Evolutionary conservation across 2,797 vertebrate genomes (phyloP), one percentile per base, ranked within the genome.

Genomic region (Channallabes apus): DNA sequence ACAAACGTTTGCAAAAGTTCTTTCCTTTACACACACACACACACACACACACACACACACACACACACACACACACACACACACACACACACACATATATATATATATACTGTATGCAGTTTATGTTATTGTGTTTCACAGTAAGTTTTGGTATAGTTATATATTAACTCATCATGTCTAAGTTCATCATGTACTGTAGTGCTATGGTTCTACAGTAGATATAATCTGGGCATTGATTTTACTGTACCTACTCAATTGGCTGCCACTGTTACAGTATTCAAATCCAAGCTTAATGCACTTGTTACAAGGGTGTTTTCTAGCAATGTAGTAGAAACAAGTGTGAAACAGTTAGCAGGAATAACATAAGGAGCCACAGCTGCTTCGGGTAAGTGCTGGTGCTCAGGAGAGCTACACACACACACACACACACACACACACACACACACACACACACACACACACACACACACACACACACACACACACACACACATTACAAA

Each of bases 321-420:
- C 56, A 79, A 15, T 35, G 38, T 38, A 79, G 58, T 62, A 15
- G 35, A 79, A 62, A 79, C 12, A 79, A 79, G 76, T 62, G 76
- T 62, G 54, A 79, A 79, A 41, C 38, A 38, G 58, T 62, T 79
- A 79, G 76, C 58, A 79, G 32, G 58, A 79, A 79, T 32, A 79
- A 62, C 58, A 79, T 79, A 61, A 79, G 32, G 58, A 79, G 76
- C 32, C 76, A 79, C 58, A 79, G 76, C 76, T 62, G 58, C 58
- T 79, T 79, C 0, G 32, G 35, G 22, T 62, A 41, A 79, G 58
- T 41, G 76, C 22, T 24, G 20, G 58, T n/a, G 56, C 32, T 62
- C 58, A 62, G 58, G 58, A 79, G 58, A 79, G 76, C 32, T 38
- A 61, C 4, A 62, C 29, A 59, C 56, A 38, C 32, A 59, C 58